Percentiles rank a stretch among this genome's conserved stretches.
These are phyloP conservation scores for Irena cyanogastra DNA, from an alignment of 2,113 vertebrate genomes.

Conservation along the genomic window DNA sequence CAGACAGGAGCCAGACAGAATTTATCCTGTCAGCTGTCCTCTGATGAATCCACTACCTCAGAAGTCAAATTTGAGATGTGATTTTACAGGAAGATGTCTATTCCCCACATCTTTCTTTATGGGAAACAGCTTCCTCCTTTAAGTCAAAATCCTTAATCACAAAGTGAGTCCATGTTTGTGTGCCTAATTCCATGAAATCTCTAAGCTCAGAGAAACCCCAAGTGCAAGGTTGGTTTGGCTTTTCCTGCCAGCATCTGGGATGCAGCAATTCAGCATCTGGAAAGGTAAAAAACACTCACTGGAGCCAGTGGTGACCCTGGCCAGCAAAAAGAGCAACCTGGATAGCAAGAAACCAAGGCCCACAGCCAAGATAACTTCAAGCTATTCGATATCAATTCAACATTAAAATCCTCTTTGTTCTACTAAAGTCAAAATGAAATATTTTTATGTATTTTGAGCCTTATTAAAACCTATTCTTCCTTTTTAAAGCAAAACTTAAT, in stretches of 20 bases:
- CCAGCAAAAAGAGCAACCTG: neutral
- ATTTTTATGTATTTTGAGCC: neutral
- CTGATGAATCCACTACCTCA: neutral
- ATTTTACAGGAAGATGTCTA: neutral
- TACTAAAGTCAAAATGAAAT: neutral
- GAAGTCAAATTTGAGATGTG: neutral
- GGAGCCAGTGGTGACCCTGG: neutral
- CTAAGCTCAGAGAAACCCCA: neutral
- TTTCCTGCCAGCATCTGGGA: neutral
- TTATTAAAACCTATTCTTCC: constrained; percentile 25
- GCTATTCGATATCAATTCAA: neutral
- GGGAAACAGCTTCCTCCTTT: neutral
- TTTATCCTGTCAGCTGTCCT: neutral
- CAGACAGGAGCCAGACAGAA: neutral
- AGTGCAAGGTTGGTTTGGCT: neutral
- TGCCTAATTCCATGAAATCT: neutral
- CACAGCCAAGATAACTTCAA: neutral
- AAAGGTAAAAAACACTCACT: neutral
- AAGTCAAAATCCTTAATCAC: neutral
- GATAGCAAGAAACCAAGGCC: neutral
- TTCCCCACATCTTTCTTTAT: neutral
- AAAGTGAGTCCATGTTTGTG: neutral
- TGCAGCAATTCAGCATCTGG: neutral
- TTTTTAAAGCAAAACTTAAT: constrained; percentile 21
- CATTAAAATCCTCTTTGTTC: neutral